Evolutionary conservation across 1,140 invertebrate species (phyloP).

Genomic region (Pseudomyrmex gracilis): DNA sequence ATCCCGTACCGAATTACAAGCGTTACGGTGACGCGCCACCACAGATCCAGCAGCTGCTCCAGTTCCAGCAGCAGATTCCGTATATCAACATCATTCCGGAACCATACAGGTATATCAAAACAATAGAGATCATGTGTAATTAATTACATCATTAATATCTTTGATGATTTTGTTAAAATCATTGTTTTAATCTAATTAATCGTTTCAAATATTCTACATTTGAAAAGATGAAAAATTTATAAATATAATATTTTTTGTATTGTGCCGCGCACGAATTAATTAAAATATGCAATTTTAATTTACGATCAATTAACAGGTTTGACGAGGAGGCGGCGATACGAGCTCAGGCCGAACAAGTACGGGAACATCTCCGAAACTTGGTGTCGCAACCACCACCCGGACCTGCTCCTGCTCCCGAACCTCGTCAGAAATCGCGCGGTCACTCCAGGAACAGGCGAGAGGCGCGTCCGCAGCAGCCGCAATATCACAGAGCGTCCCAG

Average conservation of each 20-base stretch:
- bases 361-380: slow-evolving; percentile 16
- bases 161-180: not conserved
- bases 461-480: slow-evolving; percentile 56
- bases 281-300: not conserved
- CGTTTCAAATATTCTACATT: not conserved
- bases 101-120: slow-evolving; percentile 79
- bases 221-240: too few relatives aligned
- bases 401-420: not conserved
- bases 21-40: slow-evolving; percentile 79
- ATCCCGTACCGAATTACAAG: slow-evolving; percentile 73
- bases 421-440: slow-evolving; percentile 19
- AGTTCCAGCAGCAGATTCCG: slow-evolving; percentile 83
- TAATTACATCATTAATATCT: not conserved
- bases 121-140: not conserved
- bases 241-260: not conserved
- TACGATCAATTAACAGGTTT: slow-evolving; percentile 39
- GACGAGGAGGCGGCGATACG: slow-evolving; percentile 20
- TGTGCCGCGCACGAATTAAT: not conserved
- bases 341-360: slow-evolving; percentile 39
- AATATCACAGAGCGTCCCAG: slow-evolving; percentile 40
- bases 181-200: not conserved
- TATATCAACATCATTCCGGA: slow-evolving; percentile 83
- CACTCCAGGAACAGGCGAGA: slow-evolving; percentile 39
- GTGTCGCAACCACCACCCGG: not conserved
- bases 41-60: slow-evolving; percentile 81